phyloP scores from a whole-genome alignment of 2,113 vertebrate species.

The Saguinus imperator region DNA sequence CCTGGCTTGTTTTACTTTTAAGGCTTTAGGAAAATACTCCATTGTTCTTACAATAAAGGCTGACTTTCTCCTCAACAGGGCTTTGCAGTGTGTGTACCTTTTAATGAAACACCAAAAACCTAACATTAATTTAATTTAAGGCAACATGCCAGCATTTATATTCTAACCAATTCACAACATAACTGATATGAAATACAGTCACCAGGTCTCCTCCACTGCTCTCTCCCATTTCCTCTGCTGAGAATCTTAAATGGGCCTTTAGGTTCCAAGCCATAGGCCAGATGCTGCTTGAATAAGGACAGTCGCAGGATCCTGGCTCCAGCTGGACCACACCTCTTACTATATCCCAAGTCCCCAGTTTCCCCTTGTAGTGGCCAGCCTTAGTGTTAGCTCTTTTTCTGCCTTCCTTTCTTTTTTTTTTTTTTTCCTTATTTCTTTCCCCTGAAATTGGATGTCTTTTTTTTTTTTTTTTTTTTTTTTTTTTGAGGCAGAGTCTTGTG shows the following conservation, averaged over 20 bases:
- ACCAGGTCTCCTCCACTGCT: background rate
- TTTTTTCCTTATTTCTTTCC: too few species aligned
- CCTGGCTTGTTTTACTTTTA: slow-evolving; percentile 38
- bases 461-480: too few species aligned
- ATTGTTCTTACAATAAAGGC: slow-evolving; percentile 58
- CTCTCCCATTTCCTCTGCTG: background rate
- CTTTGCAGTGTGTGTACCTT: slow-evolving; percentile 23
- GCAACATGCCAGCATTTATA: slow-evolving; percentile 8
- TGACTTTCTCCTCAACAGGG: background rate
- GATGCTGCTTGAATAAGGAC: background rate
- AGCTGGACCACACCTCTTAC: background rate
- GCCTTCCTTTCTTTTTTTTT: background rate
- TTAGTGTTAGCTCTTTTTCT: background rate
- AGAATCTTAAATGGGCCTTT: slow-evolving; percentile 1
- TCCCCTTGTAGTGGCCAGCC: background rate
- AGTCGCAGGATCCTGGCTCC: background rate
- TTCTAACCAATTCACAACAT: slow-evolving; percentile 48
- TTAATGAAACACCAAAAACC: slow-evolving; percentile 9
- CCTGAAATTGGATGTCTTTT: too few species aligned
- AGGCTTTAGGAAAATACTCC: slow-evolving; percentile 23
- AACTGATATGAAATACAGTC: background rate
- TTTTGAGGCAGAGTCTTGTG: too few species aligned
- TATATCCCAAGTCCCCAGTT: background rate
- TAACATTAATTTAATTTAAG: slow-evolving; percentile 9
- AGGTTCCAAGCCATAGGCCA: background rate